A percentile compares a stretch with the other conserved stretches of the same genome.
Evolutionary conservation across 2,113 vertebrate species (phyloP).

Genomic region (Chascanopsetta lugubris): DNA sequence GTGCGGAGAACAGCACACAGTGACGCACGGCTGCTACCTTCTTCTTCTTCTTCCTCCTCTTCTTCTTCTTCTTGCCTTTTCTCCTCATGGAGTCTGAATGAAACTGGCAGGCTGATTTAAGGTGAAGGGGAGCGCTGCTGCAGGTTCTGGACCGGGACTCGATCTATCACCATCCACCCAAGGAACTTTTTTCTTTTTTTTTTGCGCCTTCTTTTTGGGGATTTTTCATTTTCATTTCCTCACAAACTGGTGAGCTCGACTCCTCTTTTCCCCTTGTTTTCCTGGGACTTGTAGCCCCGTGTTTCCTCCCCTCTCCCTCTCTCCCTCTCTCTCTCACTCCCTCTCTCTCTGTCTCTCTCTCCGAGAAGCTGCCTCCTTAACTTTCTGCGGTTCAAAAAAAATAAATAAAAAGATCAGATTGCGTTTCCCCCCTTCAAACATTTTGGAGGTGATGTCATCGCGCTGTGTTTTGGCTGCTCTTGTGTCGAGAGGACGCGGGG

Average conservation of each 20-base stretch:
- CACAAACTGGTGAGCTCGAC: conserved; percentile 58
- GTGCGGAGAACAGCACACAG: too few species aligned
- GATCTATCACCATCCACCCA: conserved; percentile 71
- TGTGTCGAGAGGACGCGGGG: conserved; percentile 73
- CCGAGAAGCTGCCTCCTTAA: conserved; percentile 74
- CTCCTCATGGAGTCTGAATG: conserved; percentile 58
- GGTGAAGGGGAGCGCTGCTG: conserved; percentile 49
- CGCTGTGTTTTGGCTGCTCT: conserved; percentile 81
- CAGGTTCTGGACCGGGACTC: conserved; percentile 62
- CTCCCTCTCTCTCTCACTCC: too few species aligned
- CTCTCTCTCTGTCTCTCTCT: too few species aligned
- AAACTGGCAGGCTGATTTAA: conserved; percentile 56
- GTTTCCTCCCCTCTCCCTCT: neutral
- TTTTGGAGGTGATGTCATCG: conserved; percentile 84
- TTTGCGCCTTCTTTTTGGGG: too few species aligned
- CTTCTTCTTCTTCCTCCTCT: too few species aligned
- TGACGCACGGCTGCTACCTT: conserved; percentile 46
- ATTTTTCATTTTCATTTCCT: conserved; percentile 69
- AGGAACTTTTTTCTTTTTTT: too few species aligned
- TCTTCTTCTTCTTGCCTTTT: conserved; percentile 64
- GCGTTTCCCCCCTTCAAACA: conserved; percentile 79
- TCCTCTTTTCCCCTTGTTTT: conserved; percentile 32
- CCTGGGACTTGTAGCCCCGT: conserved; percentile 45
- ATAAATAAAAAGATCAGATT: conserved; percentile 82
- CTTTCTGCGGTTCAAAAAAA: conserved; percentile 78